Base-by-base conservation (phyloP, 2,113 vertebrate species). In the Hystrix cristata region DNA sequence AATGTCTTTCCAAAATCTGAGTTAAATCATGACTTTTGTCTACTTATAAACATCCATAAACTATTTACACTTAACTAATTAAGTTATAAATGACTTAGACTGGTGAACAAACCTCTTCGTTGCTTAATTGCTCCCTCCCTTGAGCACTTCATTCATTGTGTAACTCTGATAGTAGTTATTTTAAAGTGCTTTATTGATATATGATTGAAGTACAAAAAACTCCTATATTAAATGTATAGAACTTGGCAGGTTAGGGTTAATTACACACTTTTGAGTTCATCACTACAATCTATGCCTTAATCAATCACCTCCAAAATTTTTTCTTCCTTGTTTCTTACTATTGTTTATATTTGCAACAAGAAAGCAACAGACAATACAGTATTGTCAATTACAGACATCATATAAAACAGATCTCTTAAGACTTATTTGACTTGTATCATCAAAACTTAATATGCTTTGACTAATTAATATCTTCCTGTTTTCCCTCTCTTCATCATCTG, bases 1-100 rank as follows among this genome's bases (percentile, higher is more conserved):
- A 81, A 19, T 80, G 57, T 89, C 3, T 85, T 97, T 81, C 27
- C 59, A 78, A 95, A 92, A 90, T 78, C 23, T 7, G 38, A 57
- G 64, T 92, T 43, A 34, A 90, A 57, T 82, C 12, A 67, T 13
- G 71, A 82, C 12, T 67, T 3, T 74, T 23, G 29, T 62, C 11
- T 57, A 38, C 53, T 83, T n/a, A 29, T 65, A 87, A 94, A 31
- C 25, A 7, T 86, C 59, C 46, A 57, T 4, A 76, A 64, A 27
- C 57, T 67, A 1, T 7, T 29, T 71, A 43, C 15, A 64, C 27
- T 57, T 74, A 67, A 67, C 4, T 7, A 69, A 27, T 71, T 86
- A 82, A 4, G 18, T 80, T 62, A 27, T 19, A 69, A 94, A 83
- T 12, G 29, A 14, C 5, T 2, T 83, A 87, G 27, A 51, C 9